Evolutionary conservation across 1,140 invertebrate species (phyloP).

Genomic region (Phymorhynchus buccinoides): DNA sequence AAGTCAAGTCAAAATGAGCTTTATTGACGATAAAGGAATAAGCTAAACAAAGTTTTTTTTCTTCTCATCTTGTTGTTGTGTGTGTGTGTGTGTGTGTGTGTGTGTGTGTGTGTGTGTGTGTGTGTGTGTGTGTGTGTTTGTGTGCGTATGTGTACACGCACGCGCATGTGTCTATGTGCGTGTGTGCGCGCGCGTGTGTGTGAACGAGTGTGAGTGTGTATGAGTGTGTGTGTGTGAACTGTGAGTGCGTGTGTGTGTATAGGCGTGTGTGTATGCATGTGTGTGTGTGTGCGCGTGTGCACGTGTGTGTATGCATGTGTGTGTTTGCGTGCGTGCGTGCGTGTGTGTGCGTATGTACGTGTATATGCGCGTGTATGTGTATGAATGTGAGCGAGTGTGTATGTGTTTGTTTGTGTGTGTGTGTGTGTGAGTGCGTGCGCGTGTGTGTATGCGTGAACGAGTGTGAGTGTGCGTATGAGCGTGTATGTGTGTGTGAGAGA

Average conservation of each 20-base stretch:
- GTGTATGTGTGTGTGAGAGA: background rate
- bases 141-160: too few species aligned
- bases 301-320: background rate
- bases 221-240: too few species aligned
- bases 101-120: constrained; percentile 1
- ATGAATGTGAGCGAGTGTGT: background rate
- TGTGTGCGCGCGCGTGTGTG: background rate
- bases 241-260: constrained; percentile 15
- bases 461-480: background rate
- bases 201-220: background rate
- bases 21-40: too few species aligned
- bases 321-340: background rate
- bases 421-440: background rate
- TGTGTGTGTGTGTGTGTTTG: too few species aligned
- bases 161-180: background rate
- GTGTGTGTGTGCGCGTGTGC: constrained; percentile 20
- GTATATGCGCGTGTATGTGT: background rate
- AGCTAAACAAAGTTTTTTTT: too few species aligned
- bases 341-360: background rate
- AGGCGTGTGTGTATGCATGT: constrained; percentile 7
- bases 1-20: too few species aligned
- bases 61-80: too few species aligned
- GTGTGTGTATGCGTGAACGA: background rate
- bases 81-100: too few species aligned
- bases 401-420: background rate